Evolutionary conservation across 2,113 vertebrate genomes (phyloP).

Genomic region (Xiphias gladius): DNA sequence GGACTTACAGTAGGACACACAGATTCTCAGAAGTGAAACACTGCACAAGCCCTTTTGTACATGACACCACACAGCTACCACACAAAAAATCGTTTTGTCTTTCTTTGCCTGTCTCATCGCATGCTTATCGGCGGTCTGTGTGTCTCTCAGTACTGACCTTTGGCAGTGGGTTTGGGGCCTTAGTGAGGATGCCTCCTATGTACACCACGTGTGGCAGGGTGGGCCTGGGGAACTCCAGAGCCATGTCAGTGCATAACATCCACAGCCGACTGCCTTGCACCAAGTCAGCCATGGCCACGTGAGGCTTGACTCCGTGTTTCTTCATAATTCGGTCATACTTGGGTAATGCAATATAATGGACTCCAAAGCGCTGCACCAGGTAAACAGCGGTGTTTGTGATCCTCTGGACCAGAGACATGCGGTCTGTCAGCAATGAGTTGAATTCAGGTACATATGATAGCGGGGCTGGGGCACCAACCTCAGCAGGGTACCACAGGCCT

Average conservation of each 20-base stretch:
- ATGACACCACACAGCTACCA: not conserved
- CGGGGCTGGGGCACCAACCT: conserved; percentile 95
- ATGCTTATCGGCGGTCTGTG: not conserved
- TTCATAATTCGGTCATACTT: conserved; percentile 97
- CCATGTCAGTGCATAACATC: conserved; percentile 98
- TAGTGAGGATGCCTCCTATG: conserved; percentile 97
- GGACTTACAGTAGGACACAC: not conserved
- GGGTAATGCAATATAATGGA: conserved; percentile 94
- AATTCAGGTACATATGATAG: conserved; percentile 97
- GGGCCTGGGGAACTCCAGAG: conserved; percentile 96
- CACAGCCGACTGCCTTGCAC: conserved; percentile 95
- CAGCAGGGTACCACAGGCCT: conserved; percentile 98
- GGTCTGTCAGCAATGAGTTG: conserved; percentile 97
- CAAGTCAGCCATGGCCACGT: conserved; percentile 93
- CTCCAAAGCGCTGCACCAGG: conserved; percentile 93
- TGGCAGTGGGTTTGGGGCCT: conserved; percentile 91
- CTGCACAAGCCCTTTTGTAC: not conserved
- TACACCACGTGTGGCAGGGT: conserved; percentile 98
- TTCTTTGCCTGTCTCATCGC: not conserved
- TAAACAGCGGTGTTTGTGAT: conserved; percentile 94
- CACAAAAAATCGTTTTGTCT: not conserved
- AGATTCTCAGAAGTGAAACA: not conserved
- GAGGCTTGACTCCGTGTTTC: conserved; percentile 89
- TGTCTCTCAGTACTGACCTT: conserved; percentile 87
- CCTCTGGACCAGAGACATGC: conserved; percentile 92